These are phyloP conservation scores for Matsumyia berberina DNA, from an alignment of 2,888 invertebrate genomes.

Conservation along the genomic window DNA sequence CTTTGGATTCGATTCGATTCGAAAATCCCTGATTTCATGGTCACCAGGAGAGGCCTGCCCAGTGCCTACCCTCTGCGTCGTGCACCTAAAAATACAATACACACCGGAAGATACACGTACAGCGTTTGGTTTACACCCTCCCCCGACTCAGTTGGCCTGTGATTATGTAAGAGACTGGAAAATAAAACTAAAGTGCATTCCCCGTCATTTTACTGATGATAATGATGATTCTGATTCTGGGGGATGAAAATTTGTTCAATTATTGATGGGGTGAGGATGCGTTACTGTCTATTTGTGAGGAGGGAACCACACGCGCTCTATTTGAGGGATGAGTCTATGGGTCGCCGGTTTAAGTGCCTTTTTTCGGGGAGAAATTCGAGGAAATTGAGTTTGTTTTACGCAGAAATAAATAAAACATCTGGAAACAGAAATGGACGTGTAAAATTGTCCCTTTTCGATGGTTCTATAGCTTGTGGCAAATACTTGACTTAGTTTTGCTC, in stretches of 20 bases:
- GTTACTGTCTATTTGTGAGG: conserved; percentile 6
- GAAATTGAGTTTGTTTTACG: not conserved
- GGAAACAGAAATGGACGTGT: not conserved
- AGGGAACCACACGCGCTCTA: not conserved
- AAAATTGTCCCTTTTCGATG: no score
- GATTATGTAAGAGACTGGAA: conserved; percentile 27
- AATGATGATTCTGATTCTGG: conserved; percentile 49
- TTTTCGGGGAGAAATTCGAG: not conserved
- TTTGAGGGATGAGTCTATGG: conserved; percentile 8
- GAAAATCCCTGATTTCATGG: conserved; percentile 15
- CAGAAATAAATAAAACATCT: not conserved
- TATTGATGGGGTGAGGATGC: conserved; percentile 54
- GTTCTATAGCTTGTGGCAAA: no score
- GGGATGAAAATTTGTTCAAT: conserved; percentile 51
- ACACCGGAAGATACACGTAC: conserved; percentile 24
- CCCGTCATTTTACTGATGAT: conserved; percentile 49
- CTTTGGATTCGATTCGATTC: not conserved
- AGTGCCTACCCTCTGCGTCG: no score
- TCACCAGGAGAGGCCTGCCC: no score
- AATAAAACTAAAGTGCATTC: conserved; percentile 55
- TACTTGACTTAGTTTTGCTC: no score
- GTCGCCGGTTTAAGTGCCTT: no score
- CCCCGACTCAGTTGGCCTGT: not conserved
- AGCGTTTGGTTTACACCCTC: conserved; percentile 1
- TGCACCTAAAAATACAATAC: conserved; percentile 21